A percentile compares a stretch with the other conserved stretches of the same genome.
phyloP scores from a whole-genome alignment of 2,113 vertebrate species.

The Isurus oxyrinchus region DNA sequence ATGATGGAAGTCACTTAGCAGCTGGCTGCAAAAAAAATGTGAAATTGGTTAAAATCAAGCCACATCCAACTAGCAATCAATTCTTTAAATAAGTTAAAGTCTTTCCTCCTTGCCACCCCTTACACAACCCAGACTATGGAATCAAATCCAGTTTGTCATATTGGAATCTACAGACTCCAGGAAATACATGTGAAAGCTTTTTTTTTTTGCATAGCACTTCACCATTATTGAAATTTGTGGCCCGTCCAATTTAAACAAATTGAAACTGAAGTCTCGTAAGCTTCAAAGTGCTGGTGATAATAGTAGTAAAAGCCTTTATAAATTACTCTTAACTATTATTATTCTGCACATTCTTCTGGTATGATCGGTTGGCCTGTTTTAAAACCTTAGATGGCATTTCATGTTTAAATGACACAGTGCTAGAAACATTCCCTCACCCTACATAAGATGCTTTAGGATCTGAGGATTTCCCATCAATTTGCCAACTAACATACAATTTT shows the following conservation, averaged over 20 bases:
- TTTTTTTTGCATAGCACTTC: neutral
- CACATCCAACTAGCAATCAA: neutral
- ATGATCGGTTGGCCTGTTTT: neutral
- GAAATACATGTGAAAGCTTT: neutral
- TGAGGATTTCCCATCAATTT: slow-evolving; percentile 4
- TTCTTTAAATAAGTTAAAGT: neutral
- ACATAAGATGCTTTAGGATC: neutral
- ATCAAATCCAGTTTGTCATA: neutral
- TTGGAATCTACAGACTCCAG: neutral
- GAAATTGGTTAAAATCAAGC: neutral
- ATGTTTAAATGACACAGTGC: neutral
- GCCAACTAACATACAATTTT: slow-evolving; percentile 25
- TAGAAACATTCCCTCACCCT: neutral
- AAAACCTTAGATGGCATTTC: neutral
- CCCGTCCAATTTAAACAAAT: neutral
- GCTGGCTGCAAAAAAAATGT: neutral
- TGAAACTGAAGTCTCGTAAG: neutral
- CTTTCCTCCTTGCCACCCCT: neutral
- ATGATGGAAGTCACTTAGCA: neutral
- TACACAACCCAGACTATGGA: neutral
- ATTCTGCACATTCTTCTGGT: neutral
- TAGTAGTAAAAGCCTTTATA: neutral
- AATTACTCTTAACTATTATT: neutral
- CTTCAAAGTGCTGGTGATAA: slow-evolving; percentile 11
- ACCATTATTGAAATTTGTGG: neutral